Evolutionary conservation across 2,113 vertebrate species (phyloP).

Genomic region (Puntigrus tetrazona): DNA sequence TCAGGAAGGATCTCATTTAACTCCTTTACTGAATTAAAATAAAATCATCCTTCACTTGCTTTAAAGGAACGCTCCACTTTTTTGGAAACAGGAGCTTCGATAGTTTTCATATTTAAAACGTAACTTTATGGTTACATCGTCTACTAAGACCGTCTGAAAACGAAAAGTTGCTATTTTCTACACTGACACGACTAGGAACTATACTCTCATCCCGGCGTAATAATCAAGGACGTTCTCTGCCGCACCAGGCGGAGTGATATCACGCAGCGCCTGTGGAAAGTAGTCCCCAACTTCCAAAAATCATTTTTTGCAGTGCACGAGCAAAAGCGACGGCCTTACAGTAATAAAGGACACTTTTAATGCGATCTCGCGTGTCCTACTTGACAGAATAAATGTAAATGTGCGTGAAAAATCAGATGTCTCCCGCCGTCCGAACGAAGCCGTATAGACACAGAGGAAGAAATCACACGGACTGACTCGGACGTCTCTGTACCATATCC

Average conservation of each 20-base stretch:
- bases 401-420: background rate
- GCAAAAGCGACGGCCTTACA: background rate
- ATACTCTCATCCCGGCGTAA: too few species aligned
- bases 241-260: too few species aligned
- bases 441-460: background rate
- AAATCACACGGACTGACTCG: conserved; percentile 8
- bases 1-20: background rate
- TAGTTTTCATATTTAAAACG: too few species aligned
- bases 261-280: too few species aligned
- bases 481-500: conserved; percentile 6
- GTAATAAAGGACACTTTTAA: background rate
- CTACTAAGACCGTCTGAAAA: too few species aligned
- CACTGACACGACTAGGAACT: too few species aligned
- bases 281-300: too few species aligned
- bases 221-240: too few species aligned
- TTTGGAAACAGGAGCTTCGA: too few species aligned
- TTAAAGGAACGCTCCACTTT: too few species aligned
- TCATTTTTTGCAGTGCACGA: background rate
- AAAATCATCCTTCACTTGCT: background rate
- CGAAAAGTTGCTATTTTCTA: too few species aligned
- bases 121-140: too few species aligned
- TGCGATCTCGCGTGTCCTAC: background rate
- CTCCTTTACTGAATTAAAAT: background rate
- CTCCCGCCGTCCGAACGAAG: background rate
- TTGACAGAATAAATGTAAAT: background rate